phyloP scores from a whole-genome alignment of 2,113 vertebrate genomes.

The Poicephalus gulielmi region DNA sequence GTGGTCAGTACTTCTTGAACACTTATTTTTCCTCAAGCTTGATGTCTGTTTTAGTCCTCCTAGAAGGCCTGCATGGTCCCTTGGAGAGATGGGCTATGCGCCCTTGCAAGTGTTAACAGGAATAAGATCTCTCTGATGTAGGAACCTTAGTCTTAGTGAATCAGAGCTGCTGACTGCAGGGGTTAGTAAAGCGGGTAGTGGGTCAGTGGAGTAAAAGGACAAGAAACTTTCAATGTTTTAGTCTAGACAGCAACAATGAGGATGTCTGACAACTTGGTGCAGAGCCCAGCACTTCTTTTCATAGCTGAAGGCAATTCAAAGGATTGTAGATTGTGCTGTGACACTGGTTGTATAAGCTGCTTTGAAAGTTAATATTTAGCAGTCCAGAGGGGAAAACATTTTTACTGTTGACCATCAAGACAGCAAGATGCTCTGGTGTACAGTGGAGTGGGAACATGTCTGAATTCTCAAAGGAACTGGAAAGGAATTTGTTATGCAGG shows the following conservation, averaged over 20 bases:
- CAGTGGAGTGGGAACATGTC: background rate
- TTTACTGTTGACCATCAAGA: background rate
- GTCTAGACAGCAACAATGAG: background rate
- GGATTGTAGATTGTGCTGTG: background rate
- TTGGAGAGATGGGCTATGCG: background rate
- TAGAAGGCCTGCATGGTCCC: background rate
- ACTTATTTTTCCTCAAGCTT: background rate
- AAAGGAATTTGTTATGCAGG: background rate
- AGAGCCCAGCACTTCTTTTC: slow-evolving; percentile 15
- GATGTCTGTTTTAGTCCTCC: background rate
- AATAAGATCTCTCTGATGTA: background rate
- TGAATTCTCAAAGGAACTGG: slow-evolving; percentile 9
- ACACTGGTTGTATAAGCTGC: background rate
- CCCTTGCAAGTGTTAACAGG: background rate
- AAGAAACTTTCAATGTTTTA: background rate
- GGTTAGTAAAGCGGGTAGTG: background rate
- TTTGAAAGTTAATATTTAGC: background rate
- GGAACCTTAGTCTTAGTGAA: background rate
- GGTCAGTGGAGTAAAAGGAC: background rate
- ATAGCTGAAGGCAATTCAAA: background rate
- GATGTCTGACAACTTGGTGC: background rate
- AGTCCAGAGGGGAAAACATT: background rate
- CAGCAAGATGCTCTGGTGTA: background rate
- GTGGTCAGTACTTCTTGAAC: background rate
- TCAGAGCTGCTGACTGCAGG: background rate